Percentiles rank a stretch among this genome's conserved stretches.
These are phyloP conservation scores for Mythimna vitellina DNA, from an alignment of 2,888 invertebrate species.

Conservation along the genomic window DNA sequence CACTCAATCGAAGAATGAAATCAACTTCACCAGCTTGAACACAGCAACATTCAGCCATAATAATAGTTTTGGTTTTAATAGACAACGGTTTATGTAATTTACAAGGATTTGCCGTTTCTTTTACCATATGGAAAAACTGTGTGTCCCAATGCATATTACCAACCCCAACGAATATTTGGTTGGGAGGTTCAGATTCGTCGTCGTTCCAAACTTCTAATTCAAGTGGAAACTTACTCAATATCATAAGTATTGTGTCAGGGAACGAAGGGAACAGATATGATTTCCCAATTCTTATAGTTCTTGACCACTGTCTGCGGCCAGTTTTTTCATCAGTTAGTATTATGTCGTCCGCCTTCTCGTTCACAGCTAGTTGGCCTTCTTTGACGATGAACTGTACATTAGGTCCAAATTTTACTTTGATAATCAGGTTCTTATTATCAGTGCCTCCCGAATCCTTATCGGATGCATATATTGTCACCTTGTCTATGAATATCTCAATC, in stretches of 20 bases:
- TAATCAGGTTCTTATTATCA: conserved; percentile 83
- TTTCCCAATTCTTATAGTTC: conserved; percentile 87
- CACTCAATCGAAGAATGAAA: conserved; percentile 86
- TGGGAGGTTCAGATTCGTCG: conserved; percentile 75
- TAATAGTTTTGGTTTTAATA: conserved; percentile 76
- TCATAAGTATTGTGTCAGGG: conserved; percentile 84
- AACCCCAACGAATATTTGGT: conserved; percentile 83
- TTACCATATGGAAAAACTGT: conserved; percentile 87
- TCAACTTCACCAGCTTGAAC: conserved; percentile 82
- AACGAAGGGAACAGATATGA: conserved; percentile 89
- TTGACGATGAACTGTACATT: conserved; percentile 87
- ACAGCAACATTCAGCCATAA: conserved; percentile 81
- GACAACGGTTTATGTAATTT: conserved; percentile 78
- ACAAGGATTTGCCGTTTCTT: conserved; percentile 79
- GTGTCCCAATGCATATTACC: conserved; percentile 86
- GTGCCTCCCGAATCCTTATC: conserved; percentile 72
- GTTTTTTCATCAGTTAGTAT: conserved; percentile 76
- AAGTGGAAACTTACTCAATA: conserved; percentile 86
- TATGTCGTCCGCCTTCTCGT: conserved; percentile 76
- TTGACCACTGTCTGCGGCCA: conserved; percentile 80
- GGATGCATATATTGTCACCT: conserved; percentile 83
- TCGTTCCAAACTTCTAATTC: conserved; percentile 88
- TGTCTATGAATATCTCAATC: conserved; percentile 90
- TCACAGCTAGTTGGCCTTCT: conserved; percentile 82
- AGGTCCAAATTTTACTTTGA: conserved; percentile 87